phyloP scores from a whole-genome alignment of 2,113 vertebrate genomes.

The Ctenodactylus gundi region DNA sequence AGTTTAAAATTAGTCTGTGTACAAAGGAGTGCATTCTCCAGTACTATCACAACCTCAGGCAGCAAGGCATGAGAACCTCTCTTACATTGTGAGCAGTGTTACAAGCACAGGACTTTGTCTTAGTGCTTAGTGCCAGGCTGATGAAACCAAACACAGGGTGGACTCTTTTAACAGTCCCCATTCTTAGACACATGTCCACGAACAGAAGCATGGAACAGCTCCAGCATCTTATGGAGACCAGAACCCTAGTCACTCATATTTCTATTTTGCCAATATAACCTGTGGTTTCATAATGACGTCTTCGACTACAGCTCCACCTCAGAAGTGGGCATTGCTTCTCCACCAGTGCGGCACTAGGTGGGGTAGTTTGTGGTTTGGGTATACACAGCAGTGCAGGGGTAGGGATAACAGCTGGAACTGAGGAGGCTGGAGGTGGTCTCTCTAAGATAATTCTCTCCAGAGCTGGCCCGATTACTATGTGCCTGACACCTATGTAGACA shows the following conservation, averaged over 20 bases:
- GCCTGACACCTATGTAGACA: background rate
- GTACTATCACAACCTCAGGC: too few relatives aligned
- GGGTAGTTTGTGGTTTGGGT: background rate
- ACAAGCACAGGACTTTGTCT: background rate
- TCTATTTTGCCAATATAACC: background rate
- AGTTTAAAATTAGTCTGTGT: background rate
- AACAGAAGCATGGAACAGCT: background rate
- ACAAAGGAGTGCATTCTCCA: background rate
- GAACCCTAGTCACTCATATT: too few relatives aligned
- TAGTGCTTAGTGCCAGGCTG: background rate
- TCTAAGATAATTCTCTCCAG: background rate
- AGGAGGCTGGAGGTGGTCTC: background rate
- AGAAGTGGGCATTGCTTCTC: background rate
- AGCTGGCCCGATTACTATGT: background rate
- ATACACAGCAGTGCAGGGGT: background rate
- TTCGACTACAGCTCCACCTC: background rate
- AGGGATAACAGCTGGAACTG: too few relatives aligned
- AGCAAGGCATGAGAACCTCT: background rate
- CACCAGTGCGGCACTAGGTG: background rate
- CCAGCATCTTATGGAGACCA: background rate
- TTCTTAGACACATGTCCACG: accelerated
- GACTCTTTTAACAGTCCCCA: background rate
- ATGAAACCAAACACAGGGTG: background rate
- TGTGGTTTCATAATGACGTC: background rate
- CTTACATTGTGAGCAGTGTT: too few relatives aligned